Conservation (phyloP, 2,113 vertebrate genomes). For the Rousettus leschenaultii region DNA sequence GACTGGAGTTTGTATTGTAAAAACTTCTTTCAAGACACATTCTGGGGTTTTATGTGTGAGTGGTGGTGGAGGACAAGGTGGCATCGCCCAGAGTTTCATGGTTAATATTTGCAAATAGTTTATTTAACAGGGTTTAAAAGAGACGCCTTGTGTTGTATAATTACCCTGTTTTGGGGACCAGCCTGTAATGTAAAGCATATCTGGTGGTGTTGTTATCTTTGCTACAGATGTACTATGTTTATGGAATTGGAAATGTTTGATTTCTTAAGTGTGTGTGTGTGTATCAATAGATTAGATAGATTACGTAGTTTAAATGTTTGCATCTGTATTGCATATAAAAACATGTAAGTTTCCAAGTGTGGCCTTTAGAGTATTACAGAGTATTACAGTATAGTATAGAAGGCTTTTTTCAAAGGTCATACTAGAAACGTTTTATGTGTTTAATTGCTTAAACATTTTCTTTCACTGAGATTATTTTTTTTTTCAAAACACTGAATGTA, state of each 20-base stretch:
- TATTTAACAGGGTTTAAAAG: neutral
- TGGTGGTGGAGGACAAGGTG: neutral
- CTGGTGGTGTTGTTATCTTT: neutral
- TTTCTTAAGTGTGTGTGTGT: neutral
- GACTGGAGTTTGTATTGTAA: neutral
- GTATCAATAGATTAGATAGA: neutral
- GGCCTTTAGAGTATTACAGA: neutral
- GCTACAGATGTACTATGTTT: neutral
- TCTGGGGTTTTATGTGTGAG: neutral
- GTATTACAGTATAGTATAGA: neutral
- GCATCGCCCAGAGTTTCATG: neutral
- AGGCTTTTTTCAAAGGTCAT: neutral
- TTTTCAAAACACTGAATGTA: neutral
- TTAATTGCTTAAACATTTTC: neutral
- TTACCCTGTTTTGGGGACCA: neutral
- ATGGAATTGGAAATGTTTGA: neutral
- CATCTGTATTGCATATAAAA: neutral
- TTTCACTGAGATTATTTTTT: neutral
- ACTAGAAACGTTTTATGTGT: neutral
- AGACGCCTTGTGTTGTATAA: neutral
- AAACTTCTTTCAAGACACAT: neutral
- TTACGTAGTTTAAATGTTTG: neutral
- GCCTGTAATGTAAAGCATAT: neutral
- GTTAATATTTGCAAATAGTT: conserved; percentile 4
- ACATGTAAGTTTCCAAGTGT: neutral